Conservation (phyloP, 2,113 vertebrate genomes). For the Lichenostomus cassidix region DNA sequence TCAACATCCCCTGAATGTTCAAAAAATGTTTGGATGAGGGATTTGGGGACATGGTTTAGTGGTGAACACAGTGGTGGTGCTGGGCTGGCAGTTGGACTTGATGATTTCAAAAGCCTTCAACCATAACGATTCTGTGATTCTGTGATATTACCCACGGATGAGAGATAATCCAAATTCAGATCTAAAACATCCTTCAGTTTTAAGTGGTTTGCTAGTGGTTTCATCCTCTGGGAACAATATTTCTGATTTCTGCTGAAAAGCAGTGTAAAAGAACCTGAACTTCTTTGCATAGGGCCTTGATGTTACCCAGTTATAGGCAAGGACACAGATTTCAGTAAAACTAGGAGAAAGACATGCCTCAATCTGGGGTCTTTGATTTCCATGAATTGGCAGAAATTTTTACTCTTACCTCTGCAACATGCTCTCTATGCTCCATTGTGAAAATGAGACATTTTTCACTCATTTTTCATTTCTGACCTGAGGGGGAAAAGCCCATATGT, state of each 20-base stretch:
- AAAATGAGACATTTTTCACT: background rate
- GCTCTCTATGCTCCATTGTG: background rate
- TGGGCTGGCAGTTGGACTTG: background rate
- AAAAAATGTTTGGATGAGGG: background rate
- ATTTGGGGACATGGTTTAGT: background rate
- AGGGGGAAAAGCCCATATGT: background rate
- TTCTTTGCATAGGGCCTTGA: background rate
- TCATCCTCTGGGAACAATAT: background rate
- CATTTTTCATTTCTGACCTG: constrained; percentile 3
- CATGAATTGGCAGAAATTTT: background rate
- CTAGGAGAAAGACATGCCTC: background rate
- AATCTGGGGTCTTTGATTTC: background rate
- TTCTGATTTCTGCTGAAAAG: background rate
- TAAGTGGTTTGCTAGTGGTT: background rate
- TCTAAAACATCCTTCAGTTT: background rate
- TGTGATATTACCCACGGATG: background rate
- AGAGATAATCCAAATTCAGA: background rate
- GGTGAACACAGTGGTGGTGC: background rate
- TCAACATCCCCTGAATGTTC: background rate
- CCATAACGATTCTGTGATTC: background rate
- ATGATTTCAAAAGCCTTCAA: background rate
- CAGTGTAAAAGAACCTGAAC: background rate
- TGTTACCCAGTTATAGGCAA: background rate
- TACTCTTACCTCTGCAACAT: background rate
- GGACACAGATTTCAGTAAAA: background rate